Conservation (phyloP, 92 coral and sea anemone species). For the Zoanthus sociatus region DNA sequence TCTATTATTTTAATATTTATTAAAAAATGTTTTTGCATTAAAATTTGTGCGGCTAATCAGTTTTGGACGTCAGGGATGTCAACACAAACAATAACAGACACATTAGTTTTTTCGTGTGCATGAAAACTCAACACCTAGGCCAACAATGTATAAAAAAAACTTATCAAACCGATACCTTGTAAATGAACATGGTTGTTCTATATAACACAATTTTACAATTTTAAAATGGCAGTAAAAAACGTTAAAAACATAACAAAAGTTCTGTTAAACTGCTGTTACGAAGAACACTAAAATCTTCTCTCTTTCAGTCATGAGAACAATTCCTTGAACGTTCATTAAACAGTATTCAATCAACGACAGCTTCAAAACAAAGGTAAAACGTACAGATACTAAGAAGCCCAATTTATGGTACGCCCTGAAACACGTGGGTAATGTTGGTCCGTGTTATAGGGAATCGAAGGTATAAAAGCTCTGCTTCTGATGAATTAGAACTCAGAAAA, state of each 20-base stretch:
- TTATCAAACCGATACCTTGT: background rate
- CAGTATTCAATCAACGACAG: background rate
- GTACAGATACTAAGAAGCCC: background rate
- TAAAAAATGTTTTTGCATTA: too few relatives aligned
- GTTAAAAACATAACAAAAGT: background rate
- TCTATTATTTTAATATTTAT: too few relatives aligned
- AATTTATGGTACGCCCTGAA: background rate
- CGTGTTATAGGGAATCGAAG: background rate
- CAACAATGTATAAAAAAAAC: background rate
- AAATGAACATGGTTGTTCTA: background rate
- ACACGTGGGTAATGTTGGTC: constrained; percentile 33
- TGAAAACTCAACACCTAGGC: background rate
- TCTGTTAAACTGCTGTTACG: background rate
- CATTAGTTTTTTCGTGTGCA: background rate
- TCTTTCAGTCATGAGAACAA: background rate
- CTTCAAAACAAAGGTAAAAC: background rate
- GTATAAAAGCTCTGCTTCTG: background rate
- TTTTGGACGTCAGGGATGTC: background rate
- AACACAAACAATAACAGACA: background rate
- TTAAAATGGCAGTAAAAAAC: background rate
- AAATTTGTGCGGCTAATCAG: too few relatives aligned
- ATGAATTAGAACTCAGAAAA: background rate
- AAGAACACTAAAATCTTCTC: background rate
- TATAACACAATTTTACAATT: background rate
- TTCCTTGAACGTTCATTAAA: constrained; percentile 13